Evolutionary conservation across 2,888 invertebrate genomes (phyloP), one percentile per base, ranked within the genome.

Genomic region (Spialia ferax): DNA sequence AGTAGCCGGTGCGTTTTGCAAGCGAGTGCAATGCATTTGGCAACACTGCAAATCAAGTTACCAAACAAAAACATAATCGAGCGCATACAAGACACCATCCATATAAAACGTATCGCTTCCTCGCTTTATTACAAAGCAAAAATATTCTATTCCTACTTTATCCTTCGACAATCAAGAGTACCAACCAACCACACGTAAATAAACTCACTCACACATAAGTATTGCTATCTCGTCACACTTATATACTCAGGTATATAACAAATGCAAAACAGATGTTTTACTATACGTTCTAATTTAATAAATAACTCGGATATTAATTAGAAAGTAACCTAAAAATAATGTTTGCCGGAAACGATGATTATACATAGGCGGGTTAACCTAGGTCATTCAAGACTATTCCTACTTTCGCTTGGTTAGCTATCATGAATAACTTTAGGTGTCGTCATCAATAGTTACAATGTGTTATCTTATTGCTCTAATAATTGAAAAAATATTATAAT

Each of bases 301-400:
- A 78, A 75, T 70, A 75, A 76, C 77, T 79, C 70, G 70, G 42
- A 2, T 18, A 73, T 73, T 67, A 82, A 73, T 74, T 78, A 80
- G 77, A 81, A 88, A 85, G 83, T 90, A 89, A 91, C 89, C 89
- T 88, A 86, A 83, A 86, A 85, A 75, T 77, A 74, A n/a, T 74
- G 74, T 80, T 78, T 81, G 83, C 84, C 86, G 88, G 87, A 89
- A 83, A 80, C 80, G 75, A 72, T 76, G 75, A 75, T 74, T n/a
- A 78, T 77, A 48, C 79, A 79, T 79, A 79, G 80, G 81, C 84
- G 87, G 88, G 89, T 86, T 91, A 90, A 79, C 91, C 89, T 91
- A 91, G 92, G 91, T 91, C 91, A 91, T 86, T 81, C 82, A 81
- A 65, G 80, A 74, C 71, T 69, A 71, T 69, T 65, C 59, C 72